These are phyloP conservation scores for Choristoneura rosaceana DNA, from an alignment of 2,888 invertebrate genomes.

Conservation along the genomic window DNA sequence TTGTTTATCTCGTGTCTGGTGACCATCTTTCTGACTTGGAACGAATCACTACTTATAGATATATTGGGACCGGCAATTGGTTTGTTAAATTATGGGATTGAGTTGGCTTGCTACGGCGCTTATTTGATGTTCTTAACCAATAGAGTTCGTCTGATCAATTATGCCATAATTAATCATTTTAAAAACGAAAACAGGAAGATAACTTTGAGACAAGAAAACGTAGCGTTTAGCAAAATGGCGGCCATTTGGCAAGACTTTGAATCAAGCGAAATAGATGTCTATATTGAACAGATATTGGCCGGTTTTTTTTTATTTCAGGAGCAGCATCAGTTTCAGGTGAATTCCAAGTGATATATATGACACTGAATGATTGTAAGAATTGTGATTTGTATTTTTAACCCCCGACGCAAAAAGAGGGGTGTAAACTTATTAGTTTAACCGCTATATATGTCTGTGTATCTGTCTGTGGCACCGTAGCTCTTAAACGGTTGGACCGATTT, in stretches of 20 bases:
- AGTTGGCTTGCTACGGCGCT: constrained; percentile 58
- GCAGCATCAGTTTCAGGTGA: constrained; percentile 59
- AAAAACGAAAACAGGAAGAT: constrained; percentile 32
- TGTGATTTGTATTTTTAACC: too few relatives aligned
- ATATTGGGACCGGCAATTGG: constrained; percentile 43
- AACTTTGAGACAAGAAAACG: constrained; percentile 38
- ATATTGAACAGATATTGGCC: constrained; percentile 56
- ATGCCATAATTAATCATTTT: constrained; percentile 60
- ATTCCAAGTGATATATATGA: not conserved
- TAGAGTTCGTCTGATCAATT: constrained; percentile 61
- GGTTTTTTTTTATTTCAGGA: constrained; percentile 55
- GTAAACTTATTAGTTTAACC: too few relatives aligned
- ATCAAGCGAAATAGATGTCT: constrained; percentile 54
- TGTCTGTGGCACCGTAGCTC: too few relatives aligned
- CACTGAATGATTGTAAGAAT: not conserved
- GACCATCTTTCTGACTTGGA: constrained; percentile 36
- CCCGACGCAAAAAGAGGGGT: too few relatives aligned
- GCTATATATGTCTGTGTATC: too few relatives aligned
- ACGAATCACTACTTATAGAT: constrained; percentile 11
- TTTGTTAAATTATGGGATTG: constrained; percentile 54
- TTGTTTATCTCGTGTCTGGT: constrained; percentile 37
- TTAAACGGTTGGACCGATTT: too few relatives aligned
- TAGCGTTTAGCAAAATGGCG: constrained; percentile 52
- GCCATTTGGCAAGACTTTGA: constrained; percentile 55
- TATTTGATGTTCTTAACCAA: constrained; percentile 57